Conservation (phyloP, 1,140 invertebrate species). For the Lepidurus couesii region DNA sequence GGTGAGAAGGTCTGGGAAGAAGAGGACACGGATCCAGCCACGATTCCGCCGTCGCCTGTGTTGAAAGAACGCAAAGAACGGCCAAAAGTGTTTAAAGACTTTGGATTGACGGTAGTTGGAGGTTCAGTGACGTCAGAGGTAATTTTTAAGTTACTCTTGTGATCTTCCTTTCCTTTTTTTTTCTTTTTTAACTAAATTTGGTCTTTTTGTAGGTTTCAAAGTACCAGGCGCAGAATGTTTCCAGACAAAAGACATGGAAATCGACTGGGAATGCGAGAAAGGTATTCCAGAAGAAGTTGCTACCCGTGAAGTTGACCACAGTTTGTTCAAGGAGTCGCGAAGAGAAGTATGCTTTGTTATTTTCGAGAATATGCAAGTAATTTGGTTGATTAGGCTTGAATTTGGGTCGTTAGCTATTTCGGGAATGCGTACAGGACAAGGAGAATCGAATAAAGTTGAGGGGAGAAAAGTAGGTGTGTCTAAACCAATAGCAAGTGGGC, state of each 20-base stretch:
- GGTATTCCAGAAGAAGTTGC: neutral
- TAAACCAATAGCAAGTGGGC: neutral
- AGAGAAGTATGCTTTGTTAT: neutral
- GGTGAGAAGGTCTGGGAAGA: neutral
- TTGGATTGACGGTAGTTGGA: neutral
- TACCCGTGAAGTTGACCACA: neutral
- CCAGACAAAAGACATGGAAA: neutral
- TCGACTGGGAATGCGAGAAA: neutral
- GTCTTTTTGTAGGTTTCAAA: neutral
- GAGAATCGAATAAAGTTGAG: neutral
- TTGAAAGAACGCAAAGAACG: neutral
- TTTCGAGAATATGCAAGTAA: neutral
- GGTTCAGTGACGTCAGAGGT: neutral
- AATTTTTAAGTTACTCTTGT: neutral
- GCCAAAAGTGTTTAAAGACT: neutral
- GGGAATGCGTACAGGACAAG: neutral
- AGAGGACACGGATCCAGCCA: neutral
- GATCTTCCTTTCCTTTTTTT: neutral
- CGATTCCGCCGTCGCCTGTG: neutral
- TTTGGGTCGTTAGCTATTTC: neutral
- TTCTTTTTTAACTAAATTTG: neutral
- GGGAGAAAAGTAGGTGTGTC: neutral
- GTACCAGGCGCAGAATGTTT: neutral
- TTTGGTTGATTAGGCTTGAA: neutral
- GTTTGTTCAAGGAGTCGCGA: neutral